A percentile compares a stretch with the other conserved stretches of the same genome.
phyloP scores from a whole-genome alignment of 2,113 vertebrate genomes.

The Megaleporinus macrocephalus region DNA sequence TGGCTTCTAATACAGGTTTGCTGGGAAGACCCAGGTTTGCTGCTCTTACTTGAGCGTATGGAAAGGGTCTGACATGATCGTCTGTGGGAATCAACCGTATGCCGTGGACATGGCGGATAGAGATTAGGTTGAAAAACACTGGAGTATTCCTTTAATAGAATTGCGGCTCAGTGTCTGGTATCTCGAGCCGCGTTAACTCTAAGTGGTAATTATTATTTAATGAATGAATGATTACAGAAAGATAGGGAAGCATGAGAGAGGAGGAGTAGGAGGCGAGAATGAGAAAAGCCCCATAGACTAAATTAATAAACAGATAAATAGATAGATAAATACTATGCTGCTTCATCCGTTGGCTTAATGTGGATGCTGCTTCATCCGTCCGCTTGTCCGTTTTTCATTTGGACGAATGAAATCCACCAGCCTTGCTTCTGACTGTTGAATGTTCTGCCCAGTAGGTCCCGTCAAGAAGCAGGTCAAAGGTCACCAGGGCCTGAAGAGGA shows the following conservation, averaged over 20 bases:
- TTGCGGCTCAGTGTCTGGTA: background rate
- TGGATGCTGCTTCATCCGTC: background rate
- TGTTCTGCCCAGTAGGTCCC: background rate
- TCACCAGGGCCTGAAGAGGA: background rate
- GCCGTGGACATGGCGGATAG: background rate
- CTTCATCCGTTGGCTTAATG: background rate
- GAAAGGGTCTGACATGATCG: background rate
- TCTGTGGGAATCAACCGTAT: background rate
- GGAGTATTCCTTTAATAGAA: background rate
- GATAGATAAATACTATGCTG: background rate
- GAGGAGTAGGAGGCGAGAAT: background rate
- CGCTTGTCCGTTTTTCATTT: background rate
- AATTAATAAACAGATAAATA: too few species aligned
- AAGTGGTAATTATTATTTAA: background rate
- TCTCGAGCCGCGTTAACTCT: background rate
- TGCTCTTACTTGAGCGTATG: background rate
- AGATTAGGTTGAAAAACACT: too few species aligned
- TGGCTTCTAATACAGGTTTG: background rate
- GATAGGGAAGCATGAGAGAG: background rate
- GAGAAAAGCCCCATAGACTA: background rate
- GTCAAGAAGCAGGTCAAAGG: background rate
- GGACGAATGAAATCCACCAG: background rate
- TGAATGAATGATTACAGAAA: conserved; percentile 15
- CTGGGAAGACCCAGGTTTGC: background rate
- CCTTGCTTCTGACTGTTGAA: background rate